A percentile compares a stretch with the other conserved stretches of the same genome.
These are phyloP conservation scores for Carterocephalus palaemon DNA, from an alignment of 2,888 invertebrate species.

Conservation along the genomic window DNA sequence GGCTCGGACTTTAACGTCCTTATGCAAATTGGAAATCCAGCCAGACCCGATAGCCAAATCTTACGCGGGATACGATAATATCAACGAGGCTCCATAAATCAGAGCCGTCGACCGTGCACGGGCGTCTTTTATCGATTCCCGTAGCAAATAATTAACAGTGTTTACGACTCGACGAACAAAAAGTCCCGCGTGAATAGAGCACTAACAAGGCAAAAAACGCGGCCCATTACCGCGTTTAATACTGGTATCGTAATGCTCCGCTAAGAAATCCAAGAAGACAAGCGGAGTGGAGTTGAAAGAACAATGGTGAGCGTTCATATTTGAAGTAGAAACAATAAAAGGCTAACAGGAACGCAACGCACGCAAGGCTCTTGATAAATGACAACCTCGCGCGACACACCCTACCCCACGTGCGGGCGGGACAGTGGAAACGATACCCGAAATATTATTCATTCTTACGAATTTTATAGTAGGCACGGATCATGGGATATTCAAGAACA, in stretches of 20 bases:
- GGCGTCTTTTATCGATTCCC: slow-evolving; percentile 39
- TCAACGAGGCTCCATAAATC: slow-evolving; percentile 41
- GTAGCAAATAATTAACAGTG: slow-evolving; percentile 40
- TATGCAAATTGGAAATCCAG: slow-evolving; percentile 57
- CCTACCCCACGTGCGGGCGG: no score
- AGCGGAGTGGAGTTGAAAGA: slow-evolving; percentile 44
- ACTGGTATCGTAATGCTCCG: slow-evolving; percentile 50
- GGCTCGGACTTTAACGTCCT: slow-evolving; percentile 65
- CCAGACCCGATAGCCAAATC: slow-evolving; percentile 34
- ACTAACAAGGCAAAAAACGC: slow-evolving; percentile 55
- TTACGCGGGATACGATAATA: slow-evolving; percentile 11
- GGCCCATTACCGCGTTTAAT: slow-evolving; percentile 49
- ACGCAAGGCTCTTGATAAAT: slow-evolving; percentile 69
- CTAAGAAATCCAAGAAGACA: slow-evolving; percentile 40
- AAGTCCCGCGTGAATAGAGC: slow-evolving; percentile 48
- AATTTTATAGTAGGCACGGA: no score
- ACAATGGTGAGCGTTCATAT: slow-evolving; percentile 68
- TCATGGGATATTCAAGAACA: no score
- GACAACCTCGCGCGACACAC: slow-evolving; percentile 50
- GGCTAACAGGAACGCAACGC: slow-evolving; percentile 63
- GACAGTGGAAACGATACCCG: no score
- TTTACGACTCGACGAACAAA: slow-evolving; percentile 44
- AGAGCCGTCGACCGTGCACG: slow-evolving; percentile 37
- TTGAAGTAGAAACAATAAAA: slow-evolving; percentile 66
- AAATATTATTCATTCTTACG: no score